Base-by-base conservation (phyloP, 2,113 vertebrate genomes). In the Dasyornis broadbenti region DNA sequence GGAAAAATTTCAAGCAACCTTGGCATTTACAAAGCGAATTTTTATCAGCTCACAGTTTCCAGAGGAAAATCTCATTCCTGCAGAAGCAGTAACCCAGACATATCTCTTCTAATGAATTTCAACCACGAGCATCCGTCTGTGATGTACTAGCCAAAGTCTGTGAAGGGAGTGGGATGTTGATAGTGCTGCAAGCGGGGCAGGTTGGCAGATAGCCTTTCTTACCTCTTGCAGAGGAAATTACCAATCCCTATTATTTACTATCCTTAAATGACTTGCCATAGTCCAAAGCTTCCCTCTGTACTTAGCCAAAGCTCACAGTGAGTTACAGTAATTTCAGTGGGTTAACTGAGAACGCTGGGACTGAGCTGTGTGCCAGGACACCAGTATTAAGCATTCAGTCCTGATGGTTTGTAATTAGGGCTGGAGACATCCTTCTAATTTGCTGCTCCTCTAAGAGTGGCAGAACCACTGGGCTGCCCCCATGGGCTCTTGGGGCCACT, bases 1-100 rank as follows among this genome's bases (percentile, higher is more conserved):
- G 79, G 70, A 85, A 95, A 73, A 80, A 59, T 75, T 83, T 85
- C 84, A 66, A 64, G 76, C 56, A 37, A 44, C 63, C 28, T 33
- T 81, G 71, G 9, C 86, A 80, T 86, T 88, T 78, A 90, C 92
- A 92, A 93, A 88, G 56, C 28, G 64, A 92, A 86, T 95, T 85
- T 95, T 94, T 89, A 94, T 90, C 92, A 92, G 45, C 63, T 93
- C 40, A 59, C 83, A 39, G 59, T 86, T 92, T 90, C 71, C 92
- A 92, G 90, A 66, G 72, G 78, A 69, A 91, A 95, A 92, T 88
- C 63, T 77, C 75, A 44, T 78, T 95, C 60, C 76, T 75, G 79
- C 60, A 65, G 90, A 66, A 88, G 77, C 49, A 88, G 68, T 52
- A 89, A 60, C 52, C 35, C 82, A 83, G 95, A 52, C 79, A 63